These are phyloP conservation scores for Acanthosepion lycidas DNA, from an alignment of 2,888 invertebrate species.

Conservation along the genomic window DNA sequence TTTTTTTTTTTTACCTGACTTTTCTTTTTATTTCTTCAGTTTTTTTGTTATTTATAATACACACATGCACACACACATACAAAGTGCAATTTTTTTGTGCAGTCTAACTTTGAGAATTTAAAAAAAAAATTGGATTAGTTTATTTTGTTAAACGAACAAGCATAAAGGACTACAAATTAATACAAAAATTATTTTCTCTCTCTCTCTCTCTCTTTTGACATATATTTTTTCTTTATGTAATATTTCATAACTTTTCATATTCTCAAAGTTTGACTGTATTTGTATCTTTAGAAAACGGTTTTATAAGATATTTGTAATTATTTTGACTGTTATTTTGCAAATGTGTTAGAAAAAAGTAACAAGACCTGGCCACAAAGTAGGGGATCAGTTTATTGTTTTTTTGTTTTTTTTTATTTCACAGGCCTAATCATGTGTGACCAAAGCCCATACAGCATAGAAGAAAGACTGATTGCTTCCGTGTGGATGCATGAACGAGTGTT, in stretches of 20 bases:
- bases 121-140: background rate
- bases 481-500: constrained; percentile 40
- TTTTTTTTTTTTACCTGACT: too few relatives aligned
- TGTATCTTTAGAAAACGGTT: background rate
- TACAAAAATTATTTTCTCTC: background rate
- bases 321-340: background rate
- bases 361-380: background rate
- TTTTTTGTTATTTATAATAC: too few relatives aligned
- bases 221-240: background rate
- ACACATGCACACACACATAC: too few relatives aligned
- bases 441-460: constrained; percentile 41
- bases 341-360: background rate
- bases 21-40: too few relatives aligned
- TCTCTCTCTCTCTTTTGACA: background rate
- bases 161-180: background rate
- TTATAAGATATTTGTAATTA: background rate
- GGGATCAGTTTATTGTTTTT: constrained; percentile 40
- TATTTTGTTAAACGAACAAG: background rate
- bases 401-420: background rate
- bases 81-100: too few relatives aligned
- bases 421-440: constrained; percentile 38
- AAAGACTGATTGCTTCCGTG: constrained; percentile 33
- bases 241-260: background rate
- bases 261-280: background rate
- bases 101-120: too few relatives aligned